Conservation (phyloP, 2,113 vertebrate species). For the Otocyon megalotis region DNA sequence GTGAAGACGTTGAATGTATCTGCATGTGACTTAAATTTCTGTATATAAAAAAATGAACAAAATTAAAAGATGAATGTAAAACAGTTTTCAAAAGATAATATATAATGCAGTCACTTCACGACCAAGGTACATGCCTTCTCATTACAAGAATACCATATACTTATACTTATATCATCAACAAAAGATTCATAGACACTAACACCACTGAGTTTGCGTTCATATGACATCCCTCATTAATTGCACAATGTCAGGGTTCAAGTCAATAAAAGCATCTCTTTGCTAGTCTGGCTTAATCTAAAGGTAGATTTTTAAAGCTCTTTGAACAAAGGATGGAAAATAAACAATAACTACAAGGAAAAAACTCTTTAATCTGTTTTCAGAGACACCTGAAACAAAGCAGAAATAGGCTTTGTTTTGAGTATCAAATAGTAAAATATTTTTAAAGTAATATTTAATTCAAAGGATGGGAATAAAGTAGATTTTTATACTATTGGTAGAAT, state of each 20-base stretch:
- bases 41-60: neutral
- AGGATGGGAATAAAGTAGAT: neutral
- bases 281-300: neutral
- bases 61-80: neutral
- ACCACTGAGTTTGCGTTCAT: neutral
- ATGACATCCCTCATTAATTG: neutral
- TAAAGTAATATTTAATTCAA: neutral
- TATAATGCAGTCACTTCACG: neutral
- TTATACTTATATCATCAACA: neutral
- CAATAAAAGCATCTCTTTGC: neutral
- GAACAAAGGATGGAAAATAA: neutral
- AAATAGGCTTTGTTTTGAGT: neutral
- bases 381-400: neutral
- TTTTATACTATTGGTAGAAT: neutral
- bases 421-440: neutral
- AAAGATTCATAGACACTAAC: neutral
- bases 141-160: neutral
- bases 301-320: neutral
- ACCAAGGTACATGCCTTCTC: neutral
- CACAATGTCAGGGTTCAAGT: neutral
- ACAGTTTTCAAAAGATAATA: neutral
- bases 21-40: neutral
- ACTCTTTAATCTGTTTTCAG: neutral
- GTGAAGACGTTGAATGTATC: neutral
- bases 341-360: neutral